Evolutionary conservation across 1,140 invertebrate genomes (phyloP).

Genomic region (Nilaparvata lugens): DNA sequence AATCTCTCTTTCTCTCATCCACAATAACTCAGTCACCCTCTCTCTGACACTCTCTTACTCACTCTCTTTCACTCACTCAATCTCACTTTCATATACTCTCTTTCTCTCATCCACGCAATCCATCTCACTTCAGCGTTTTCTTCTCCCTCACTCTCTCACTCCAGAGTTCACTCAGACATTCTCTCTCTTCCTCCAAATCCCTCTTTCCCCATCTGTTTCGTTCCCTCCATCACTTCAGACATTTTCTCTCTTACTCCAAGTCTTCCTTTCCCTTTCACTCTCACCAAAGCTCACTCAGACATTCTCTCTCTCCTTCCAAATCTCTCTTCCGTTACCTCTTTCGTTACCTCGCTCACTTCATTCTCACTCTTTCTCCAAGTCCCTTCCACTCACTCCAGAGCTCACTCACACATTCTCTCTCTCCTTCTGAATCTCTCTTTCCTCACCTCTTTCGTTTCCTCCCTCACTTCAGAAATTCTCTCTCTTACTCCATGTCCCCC

Average conservation of each 20-base stretch:
- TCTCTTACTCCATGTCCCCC: neutral
- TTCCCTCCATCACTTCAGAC: neutral
- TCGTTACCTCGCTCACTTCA: no score
- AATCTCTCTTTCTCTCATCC: no score
- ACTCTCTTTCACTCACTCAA: neutral
- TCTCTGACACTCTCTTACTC: neutral
- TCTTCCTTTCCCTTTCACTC: neutral
- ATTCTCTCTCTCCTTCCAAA: neutral
- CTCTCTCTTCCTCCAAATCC: neutral
- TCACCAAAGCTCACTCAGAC: neutral
- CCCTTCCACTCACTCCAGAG: neutral
- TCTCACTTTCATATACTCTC: no score
- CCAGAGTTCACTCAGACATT: neutral
- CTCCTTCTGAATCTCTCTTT: neutral
- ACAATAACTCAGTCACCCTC: no score
- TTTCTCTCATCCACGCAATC: no score
- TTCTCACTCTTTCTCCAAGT: neutral
- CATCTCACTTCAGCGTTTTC: no score
- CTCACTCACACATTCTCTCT: neutral
- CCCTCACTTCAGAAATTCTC: neutral
- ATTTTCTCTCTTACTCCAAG: neutral
- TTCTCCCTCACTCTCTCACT: neutral
- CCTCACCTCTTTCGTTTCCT: neutral
- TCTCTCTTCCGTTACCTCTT: no score
- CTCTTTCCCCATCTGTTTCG: neutral